A percentile compares a stretch with the other conserved stretches of the same genome.
Conservation (phyloP, 2,113 vertebrate species). For the Indri indri region DNA sequence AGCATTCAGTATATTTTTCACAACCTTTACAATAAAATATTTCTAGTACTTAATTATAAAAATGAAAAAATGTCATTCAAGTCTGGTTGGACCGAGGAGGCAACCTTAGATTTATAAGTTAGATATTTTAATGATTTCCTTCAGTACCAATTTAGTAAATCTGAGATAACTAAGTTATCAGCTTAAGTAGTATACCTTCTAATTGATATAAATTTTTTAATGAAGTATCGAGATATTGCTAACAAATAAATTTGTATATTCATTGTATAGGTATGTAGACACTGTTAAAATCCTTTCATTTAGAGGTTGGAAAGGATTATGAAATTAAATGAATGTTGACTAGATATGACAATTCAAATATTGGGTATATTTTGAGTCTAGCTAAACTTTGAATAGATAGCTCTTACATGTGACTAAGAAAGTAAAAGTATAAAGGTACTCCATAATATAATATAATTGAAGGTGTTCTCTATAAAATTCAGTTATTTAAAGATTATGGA, state of each 20-base stretch:
- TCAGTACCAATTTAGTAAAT: background rate
- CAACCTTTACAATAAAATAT: conserved; percentile 62
- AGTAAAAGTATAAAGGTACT: conserved; percentile 24
- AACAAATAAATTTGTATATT: conserved; percentile 6
- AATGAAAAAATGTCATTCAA: conserved; percentile 39
- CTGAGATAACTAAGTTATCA: conserved; percentile 17
- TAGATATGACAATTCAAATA: background rate
- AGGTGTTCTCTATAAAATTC: conserved; percentile 4
- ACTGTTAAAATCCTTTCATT: conserved; percentile 9
- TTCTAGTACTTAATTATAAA: conserved; percentile 54
- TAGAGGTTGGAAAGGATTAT: background rate
- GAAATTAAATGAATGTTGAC: conserved; percentile 14
- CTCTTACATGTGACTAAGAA: conserved; percentile 10
- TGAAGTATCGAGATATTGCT: conserved; percentile 26
- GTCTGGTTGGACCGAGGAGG: background rate
- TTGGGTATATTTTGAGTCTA: conserved; percentile 24
- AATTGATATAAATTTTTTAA: conserved; percentile 5
- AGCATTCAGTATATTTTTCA: conserved; percentile 64
- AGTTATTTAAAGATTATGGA: background rate
- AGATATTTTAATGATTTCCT: conserved; percentile 33
- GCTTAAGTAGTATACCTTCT: conserved; percentile 12
- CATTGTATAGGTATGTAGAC: background rate
- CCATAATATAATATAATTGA: background rate
- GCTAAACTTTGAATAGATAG: conserved; percentile 28
- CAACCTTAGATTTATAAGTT: background rate